Conservation (phyloP, 1,140 invertebrate species). For the Bombus picipes region DNA sequence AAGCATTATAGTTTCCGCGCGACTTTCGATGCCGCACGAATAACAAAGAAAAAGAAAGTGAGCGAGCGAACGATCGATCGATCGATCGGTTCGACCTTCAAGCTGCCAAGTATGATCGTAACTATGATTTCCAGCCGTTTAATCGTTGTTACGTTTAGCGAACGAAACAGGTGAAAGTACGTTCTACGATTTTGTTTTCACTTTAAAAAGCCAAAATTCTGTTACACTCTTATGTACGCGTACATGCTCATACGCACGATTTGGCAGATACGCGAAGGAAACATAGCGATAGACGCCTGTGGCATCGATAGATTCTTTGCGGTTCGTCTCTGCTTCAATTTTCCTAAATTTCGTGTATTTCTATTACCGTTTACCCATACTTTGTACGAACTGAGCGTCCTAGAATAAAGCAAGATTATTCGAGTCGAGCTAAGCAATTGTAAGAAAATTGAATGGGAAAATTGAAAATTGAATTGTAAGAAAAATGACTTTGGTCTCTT, state of each 20-base stretch:
- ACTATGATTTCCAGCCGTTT: constrained; percentile 2
- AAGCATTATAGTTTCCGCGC: constrained; percentile 6
- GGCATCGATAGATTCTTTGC: neutral
- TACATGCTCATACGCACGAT: neutral
- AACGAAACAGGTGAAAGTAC: neutral
- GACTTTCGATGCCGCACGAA: constrained; percentile 26
- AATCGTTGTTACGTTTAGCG: neutral
- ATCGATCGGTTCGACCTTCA: constrained; percentile 5
- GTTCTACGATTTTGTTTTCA: neutral
- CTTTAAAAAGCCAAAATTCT: too few relatives aligned
- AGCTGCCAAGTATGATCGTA: neutral
- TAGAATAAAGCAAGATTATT: neutral
- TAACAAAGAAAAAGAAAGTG: constrained; percentile 56
- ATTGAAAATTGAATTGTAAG: too few relatives aligned
- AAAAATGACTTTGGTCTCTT: too few relatives aligned
- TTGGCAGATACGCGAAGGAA: neutral
- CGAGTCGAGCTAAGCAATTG: neutral
- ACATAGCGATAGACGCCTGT: neutral
- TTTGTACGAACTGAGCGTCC: neutral
- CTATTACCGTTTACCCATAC: too few relatives aligned
- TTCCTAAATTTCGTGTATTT: neutral
- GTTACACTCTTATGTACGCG: too few relatives aligned
- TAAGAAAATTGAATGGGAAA: too few relatives aligned
- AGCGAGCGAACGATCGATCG: neutral
- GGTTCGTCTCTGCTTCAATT: neutral